Conservation (phyloP, 1,140 invertebrate genomes). For the Vollenhovia emeryi region DNA sequence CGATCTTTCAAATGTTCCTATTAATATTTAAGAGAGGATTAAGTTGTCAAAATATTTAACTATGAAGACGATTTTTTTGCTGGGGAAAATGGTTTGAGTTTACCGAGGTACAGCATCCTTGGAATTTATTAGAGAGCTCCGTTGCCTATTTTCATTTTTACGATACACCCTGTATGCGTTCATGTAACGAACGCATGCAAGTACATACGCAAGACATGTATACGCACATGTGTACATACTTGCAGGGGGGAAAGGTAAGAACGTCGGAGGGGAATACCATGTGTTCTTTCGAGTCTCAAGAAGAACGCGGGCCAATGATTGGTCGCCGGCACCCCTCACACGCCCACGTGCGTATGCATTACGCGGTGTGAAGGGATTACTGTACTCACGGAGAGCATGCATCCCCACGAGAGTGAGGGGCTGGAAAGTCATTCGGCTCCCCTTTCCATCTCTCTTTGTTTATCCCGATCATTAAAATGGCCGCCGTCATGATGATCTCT, state of each 20-base stretch:
- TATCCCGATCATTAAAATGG: slow-evolving; percentile 86
- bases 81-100: not conserved
- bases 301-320: slow-evolving; percentile 80
- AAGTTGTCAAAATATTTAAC: not conserved
- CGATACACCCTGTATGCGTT: slow-evolving; percentile 20
- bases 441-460: slow-evolving; percentile 81
- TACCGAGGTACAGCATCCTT: not conserved
- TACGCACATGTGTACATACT: slow-evolving; percentile 24
- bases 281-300: slow-evolving; percentile 69
- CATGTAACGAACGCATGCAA: too few species aligned
- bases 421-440: slow-evolving; percentile 83
- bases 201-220: slow-evolving; percentile 28
- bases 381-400: slow-evolving; percentile 70
- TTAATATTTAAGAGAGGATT: not conserved
- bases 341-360: slow-evolving; percentile 80
- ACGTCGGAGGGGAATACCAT: slow-evolving; percentile 62
- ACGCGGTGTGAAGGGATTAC: slow-evolving; percentile 77
- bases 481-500: slow-evolving; percentile 82
- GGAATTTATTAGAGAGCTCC: not conserved
- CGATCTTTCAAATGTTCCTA: not conserved
- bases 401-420: slow-evolving; percentile 75
- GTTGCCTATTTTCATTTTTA: not conserved
- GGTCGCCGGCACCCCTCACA: slow-evolving; percentile 79
- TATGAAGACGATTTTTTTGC: not conserved
- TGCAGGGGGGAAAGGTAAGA: slow-evolving; percentile 49